phyloP scores from a whole-genome alignment of 2,113 vertebrate species.

The Xenopus tropicalis region UCB_Xtro_10.0 CM004443.2:35685001-35685500 shows the following conservation, averaged over 20 bases:
- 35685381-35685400: constrained; percentile 41
- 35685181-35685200: constrained; percentile 11
- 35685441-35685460: constrained; percentile 52
- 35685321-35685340: constrained; percentile 20
- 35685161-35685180: background rate
- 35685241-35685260: background rate
- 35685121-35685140: background rate
- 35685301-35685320: constrained; percentile 25
- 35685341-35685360: constrained; percentile 35
- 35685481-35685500: constrained; percentile 53
- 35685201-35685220: background rate
- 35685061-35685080: background rate
- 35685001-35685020: too few species aligned
- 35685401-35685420: constrained; percentile 43
- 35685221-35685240: background rate
- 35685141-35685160: background rate
- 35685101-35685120: constrained; percentile 8
- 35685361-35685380: constrained; percentile 38
- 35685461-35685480: constrained; percentile 52
- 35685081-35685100: background rate
- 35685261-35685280: background rate
- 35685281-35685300: background rate
- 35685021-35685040: background rate
- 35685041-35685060: background rate
- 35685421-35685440: constrained; percentile 48